Conservation (phyloP, 2,797 vertebrate species). For the Gambelia wislizenii region DNA sequence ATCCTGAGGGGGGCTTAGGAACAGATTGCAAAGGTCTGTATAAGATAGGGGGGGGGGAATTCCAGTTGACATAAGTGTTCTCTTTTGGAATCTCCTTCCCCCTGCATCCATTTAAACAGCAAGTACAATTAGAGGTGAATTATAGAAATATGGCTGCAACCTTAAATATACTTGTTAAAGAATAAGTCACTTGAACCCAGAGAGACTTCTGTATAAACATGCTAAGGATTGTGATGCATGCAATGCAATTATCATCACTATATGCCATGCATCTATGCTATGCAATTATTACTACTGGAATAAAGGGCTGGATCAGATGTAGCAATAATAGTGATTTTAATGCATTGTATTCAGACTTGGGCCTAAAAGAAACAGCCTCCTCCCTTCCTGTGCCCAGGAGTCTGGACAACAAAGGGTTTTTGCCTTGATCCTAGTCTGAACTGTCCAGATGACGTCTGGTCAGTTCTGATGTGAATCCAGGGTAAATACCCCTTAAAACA, state of each 20-base stretch:
- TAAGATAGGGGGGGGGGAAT: constrained; percentile 67
- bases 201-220: not conserved
- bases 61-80: constrained; percentile 61
- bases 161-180: not conserved
- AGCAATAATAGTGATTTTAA: not conserved
- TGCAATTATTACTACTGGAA: constrained; percentile 66
- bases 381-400: too few relatives aligned
- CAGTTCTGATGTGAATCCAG: too few relatives aligned
- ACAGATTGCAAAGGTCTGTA: constrained; percentile 64
- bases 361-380: too few relatives aligned
- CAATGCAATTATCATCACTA: not conserved
- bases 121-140: constrained; percentile 75
- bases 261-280: not conserved
- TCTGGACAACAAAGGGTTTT: too few relatives aligned
- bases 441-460: too few relatives aligned
- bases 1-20: constrained; percentile 65
- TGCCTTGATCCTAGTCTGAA: too few relatives aligned
- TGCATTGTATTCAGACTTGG: not conserved
- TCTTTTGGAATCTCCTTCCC: constrained; percentile 70
- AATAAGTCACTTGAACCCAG: not conserved
- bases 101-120: constrained; percentile 53
- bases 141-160: constrained; percentile 57
- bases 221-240: not conserved
- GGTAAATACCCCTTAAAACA: too few relatives aligned
- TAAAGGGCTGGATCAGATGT: not conserved